Conservation (phyloP, 1,140 invertebrate species). For the Bombus soroeensis region DNA sequence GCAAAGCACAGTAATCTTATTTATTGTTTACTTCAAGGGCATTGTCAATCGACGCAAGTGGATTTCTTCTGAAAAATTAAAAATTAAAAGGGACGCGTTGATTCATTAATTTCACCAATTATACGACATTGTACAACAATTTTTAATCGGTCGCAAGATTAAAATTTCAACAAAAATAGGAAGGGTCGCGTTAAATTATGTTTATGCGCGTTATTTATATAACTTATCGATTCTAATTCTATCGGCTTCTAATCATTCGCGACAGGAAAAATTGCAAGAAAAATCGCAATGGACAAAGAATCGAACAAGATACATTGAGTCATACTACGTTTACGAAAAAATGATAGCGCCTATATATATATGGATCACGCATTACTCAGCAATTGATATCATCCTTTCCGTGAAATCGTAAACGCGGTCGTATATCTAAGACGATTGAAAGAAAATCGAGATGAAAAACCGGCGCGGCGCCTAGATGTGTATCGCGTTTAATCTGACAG, state of each 20-base stretch:
- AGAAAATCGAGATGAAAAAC: constrained; percentile 1
- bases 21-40: background rate
- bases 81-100: background rate
- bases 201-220: background rate
- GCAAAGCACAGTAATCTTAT: background rate
- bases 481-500: constrained; percentile 6
- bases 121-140: background rate
- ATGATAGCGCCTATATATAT: constrained; percentile 4
- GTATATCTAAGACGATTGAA: background rate
- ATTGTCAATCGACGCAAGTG: background rate
- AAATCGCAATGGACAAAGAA: background rate
- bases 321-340: background rate
- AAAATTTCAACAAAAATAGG: background rate
- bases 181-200: background rate
- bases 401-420: background rate
- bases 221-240: background rate
- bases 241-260: background rate
- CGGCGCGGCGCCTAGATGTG: constrained; percentile 22
- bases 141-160: background rate
- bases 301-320: background rate
- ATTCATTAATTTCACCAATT: too few relatives aligned
- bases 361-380: background rate
- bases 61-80: background rate
- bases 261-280: background rate
- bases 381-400: constrained; percentile 1